Percentiles rank a stretch among this genome's conserved stretches.
Conservation (phyloP, 2,797 vertebrate species). For the Ctenochaetus hawaiiensis region DNA sequence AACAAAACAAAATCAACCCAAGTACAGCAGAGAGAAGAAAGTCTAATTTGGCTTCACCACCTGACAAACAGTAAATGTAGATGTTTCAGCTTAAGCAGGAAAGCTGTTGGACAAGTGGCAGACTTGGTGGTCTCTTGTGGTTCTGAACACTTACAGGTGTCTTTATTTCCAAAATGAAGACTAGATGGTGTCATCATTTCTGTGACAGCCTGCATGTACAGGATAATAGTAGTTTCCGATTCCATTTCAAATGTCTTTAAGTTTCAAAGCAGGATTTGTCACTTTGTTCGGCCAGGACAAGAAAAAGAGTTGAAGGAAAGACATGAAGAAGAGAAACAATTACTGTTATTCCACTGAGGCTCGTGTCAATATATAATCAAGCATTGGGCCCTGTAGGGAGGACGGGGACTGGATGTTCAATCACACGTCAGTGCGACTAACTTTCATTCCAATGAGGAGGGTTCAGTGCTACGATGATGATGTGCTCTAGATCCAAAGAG, state of each 20-base stretch:
- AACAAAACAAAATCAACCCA: neutral
- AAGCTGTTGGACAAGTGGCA: slow-evolving; percentile 4
- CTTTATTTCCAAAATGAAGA: slow-evolving; percentile 73
- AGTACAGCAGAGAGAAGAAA: slow-evolving; percentile 2
- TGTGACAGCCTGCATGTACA: slow-evolving; percentile 74
- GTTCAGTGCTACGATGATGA: slow-evolving; percentile 73
- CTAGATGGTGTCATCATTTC: slow-evolving; percentile 76
- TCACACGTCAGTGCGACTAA: slow-evolving; percentile 63
- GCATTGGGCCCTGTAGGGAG: slow-evolving; percentile 41
- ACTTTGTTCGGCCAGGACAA: slow-evolving; percentile 70
- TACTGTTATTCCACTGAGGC: slow-evolving; percentile 66
- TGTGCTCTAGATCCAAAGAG: slow-evolving; percentile 59
- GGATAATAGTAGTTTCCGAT: slow-evolving; percentile 80
- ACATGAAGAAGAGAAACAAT: slow-evolving; percentile 72
- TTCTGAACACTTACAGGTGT: slow-evolving; percentile 62
- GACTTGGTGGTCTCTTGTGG: slow-evolving; percentile 30
- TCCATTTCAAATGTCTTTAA: slow-evolving; percentile 88
- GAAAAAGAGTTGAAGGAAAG: slow-evolving; percentile 51
- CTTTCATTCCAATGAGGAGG: slow-evolving; percentile 62
- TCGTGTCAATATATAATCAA: slow-evolving; percentile 81
- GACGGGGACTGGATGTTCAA: slow-evolving; percentile 40
- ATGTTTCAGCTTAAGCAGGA: slow-evolving; percentile 9
- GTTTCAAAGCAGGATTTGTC: slow-evolving; percentile 83
- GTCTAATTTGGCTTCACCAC: slow-evolving; percentile 5
- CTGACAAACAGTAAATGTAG: slow-evolving; percentile 21